phyloP scores from a whole-genome alignment of 2,888 invertebrate genomes.

The Drosophila rellima region DNA sequence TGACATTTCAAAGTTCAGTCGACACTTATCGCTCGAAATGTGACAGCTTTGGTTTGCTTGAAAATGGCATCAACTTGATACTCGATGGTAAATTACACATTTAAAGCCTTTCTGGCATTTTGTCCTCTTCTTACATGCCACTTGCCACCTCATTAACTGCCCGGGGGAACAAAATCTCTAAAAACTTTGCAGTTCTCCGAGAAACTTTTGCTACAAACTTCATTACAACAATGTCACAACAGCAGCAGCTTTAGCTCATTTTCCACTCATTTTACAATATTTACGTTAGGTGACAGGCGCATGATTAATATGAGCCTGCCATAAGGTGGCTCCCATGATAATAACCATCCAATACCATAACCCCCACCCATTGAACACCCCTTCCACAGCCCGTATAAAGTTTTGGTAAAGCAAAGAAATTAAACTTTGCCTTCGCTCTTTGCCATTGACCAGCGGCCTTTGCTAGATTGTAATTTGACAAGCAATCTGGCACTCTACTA shows the following conservation, averaged over 20 bases:
- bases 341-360: slow-evolving; percentile 45
- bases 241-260: slow-evolving; percentile 53
- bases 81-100: slow-evolving; percentile 48
- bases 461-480: slow-evolving; percentile 59
- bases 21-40: neutral
- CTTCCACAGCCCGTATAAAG: slow-evolving; percentile 38
- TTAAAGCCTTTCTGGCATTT: slow-evolving; percentile 36
- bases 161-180: slow-evolving; percentile 17
- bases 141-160: slow-evolving; percentile 64
- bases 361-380: neutral
- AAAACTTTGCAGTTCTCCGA: slow-evolving; percentile 54
- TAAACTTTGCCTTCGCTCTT: slow-evolving; percentile 55
- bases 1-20: slow-evolving; percentile 1
- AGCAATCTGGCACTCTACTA: slow-evolving; percentile 29
- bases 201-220: slow-evolving; percentile 68
- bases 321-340: slow-evolving; percentile 43
- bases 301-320: slow-evolving; percentile 72
- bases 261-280: slow-evolving; percentile 72
- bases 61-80: slow-evolving; percentile 41
- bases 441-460: slow-evolving; percentile 58
- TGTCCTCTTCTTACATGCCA: neutral
- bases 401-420: slow-evolving; percentile 54
- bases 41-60: neutral
- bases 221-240: slow-evolving; percentile 59
- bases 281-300: slow-evolving; percentile 76